Base-by-base conservation (phyloP, 2,797 vertebrate genomes). In the Basileuterus tristriatus region DNA sequence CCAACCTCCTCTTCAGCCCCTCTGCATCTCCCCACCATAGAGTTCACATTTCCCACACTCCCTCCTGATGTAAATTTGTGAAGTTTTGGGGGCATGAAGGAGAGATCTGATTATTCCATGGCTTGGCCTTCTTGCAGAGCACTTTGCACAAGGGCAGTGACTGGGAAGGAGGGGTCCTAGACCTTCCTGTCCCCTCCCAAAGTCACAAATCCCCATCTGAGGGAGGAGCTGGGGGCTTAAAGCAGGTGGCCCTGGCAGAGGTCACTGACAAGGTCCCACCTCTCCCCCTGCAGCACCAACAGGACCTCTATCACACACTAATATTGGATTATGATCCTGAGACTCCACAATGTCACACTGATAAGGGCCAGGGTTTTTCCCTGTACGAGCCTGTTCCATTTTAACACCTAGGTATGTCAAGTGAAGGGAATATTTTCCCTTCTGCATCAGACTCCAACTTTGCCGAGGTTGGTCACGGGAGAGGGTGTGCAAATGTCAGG, bases 381-480 rank as follows among this genome's bases (percentile, higher is more conserved):
- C 70, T 26, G 32, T 22, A 29, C 1, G 7, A 96, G 95, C 74
- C 94, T 96, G 96, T 58, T 95, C 79, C 94, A 74, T 94, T 97
- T 96, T 94, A 87, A 90, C 94, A 91, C n/a, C 1, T 62, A 92
- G 82, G 83, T 93, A 90, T 94, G 95, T 90, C 94, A 87, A 96
- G 94, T 92, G 95, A 96, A 96, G 93, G 94, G 94, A 95, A 96
- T 96, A 81, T 85, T 96, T 96, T 96, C 95, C 96, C 75, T 91
- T 77, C 85, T 97, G 96, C 94, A 96, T 96, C 96, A 96, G 96
- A 23, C 70, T 87, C 92, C 72, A 83, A 15, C 94, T 96, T 91
- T 12, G 27, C 85, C 0, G 21, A 79, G 77, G n/a, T 37, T 21
- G 0, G 59, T 87, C 80, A 77, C 23, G 9, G 41, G 74, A 90